A percentile compares a stretch with the other conserved stretches of the same genome.
phyloP scores from a whole-genome alignment of 2,113 vertebrate species.

The rabbit (Oryctolagus cuniculus) region DNA sequence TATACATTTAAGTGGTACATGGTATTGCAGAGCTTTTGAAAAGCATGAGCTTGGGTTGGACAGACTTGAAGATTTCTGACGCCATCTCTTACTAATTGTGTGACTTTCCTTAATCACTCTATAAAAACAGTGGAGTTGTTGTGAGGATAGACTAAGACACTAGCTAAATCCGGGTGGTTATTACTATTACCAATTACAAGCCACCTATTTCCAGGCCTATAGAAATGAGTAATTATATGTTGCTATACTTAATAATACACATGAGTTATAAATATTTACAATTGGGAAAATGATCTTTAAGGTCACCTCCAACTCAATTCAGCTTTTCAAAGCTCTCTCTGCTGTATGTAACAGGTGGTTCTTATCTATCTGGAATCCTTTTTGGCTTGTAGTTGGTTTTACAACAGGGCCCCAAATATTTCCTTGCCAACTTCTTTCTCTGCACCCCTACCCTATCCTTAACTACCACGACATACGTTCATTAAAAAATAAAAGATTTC shows the following conservation, averaged over 20 bases:
- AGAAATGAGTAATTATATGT: background rate
- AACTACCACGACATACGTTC: constrained; percentile 46
- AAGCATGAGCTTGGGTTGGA: background rate
- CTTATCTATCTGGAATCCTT: constrained; percentile 87
- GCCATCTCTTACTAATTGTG: background rate
- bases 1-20: background rate
- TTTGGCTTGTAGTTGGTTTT: constrained; percentile 85
- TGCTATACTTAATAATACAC: background rate
- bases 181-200: background rate
- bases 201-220: background rate
- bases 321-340: constrained; percentile 72
- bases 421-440: constrained; percentile 78
- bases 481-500: constrained; percentile 55
- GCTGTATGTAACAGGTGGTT: constrained; percentile 86
- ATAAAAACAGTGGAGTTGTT: background rate
- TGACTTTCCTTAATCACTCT: background rate
- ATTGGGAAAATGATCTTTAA: constrained; percentile 47
- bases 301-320: constrained; percentile 45
- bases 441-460: background rate
- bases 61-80: background rate
- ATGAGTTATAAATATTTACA: background rate
- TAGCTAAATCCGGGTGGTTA: background rate
- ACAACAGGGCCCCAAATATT: constrained; percentile 85
- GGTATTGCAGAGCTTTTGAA: background rate
- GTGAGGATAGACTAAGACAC: constrained; percentile 40